Conservation (phyloP, 2,888 invertebrate genomes). For the Mamestra brassicae region DNA sequence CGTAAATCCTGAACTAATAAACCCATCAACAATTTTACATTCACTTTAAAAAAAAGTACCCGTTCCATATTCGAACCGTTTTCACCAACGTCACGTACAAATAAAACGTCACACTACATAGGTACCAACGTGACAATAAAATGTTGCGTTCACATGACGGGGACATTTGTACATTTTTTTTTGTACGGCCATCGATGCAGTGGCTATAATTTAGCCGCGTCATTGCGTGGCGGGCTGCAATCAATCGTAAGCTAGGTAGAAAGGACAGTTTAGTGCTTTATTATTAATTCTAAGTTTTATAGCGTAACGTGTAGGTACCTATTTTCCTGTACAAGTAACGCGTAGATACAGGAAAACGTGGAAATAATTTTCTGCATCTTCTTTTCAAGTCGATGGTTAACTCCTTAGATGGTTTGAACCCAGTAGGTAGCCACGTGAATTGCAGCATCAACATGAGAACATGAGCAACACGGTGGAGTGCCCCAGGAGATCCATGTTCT, state of each 20-base stretch:
- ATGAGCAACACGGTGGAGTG: too few relatives aligned
- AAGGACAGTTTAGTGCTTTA: slow-evolving; percentile 34
- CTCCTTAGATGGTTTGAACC: too few relatives aligned
- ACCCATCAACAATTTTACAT: not conserved
- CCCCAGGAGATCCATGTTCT: too few relatives aligned
- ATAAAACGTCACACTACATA: slow-evolving; percentile 37
- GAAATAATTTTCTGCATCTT: not conserved
- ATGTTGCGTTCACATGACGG: slow-evolving; percentile 55
- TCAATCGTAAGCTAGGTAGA: slow-evolving; percentile 58
- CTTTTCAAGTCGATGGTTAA: too few relatives aligned
- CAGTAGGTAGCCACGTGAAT: too few relatives aligned
- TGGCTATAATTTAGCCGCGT: slow-evolving; percentile 62
- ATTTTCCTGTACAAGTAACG: not conserved
- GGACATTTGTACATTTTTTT: slow-evolving; percentile 53
- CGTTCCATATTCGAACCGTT: slow-evolving; percentile 29
- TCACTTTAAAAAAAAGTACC: slow-evolving; percentile 22
- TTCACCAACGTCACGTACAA: slow-evolving; percentile 43
- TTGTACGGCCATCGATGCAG: slow-evolving; percentile 57
- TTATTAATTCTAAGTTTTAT: slow-evolving; percentile 34
- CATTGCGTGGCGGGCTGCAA: slow-evolving; percentile 53
- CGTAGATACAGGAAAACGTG: not conserved
- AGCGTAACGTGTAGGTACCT: not conserved
- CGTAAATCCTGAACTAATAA: not conserved
- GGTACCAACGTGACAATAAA: slow-evolving; percentile 56
- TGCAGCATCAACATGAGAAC: too few relatives aligned